These are phyloP conservation scores for Poecilia latipinna DNA, from an alignment of 2,113 vertebrate species.

Conservation along the genomic window DNA sequence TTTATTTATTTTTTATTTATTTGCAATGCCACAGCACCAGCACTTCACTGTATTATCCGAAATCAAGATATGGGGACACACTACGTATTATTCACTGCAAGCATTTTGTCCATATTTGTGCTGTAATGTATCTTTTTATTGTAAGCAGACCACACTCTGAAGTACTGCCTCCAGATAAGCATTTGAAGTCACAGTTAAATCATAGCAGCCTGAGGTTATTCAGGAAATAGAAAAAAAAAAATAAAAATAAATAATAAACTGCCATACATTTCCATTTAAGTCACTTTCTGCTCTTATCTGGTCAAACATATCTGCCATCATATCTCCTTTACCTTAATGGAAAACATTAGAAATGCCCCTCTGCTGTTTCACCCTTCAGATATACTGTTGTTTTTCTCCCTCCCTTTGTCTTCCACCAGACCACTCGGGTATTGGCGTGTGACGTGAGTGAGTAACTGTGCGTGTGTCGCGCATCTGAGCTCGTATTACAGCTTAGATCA, in stretches of 20 bases:
- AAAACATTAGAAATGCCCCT: constrained; percentile 68
- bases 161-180: constrained; percentile 23
- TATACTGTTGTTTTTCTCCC: constrained; percentile 47
- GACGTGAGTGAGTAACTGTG: constrained; percentile 37
- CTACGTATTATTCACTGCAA: background rate
- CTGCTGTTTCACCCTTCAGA: constrained; percentile 63
- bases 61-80: background rate
- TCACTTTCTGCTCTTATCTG: constrained; percentile 65
- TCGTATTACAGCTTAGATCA: constrained; percentile 65
- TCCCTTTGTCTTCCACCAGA: constrained; percentile 40
- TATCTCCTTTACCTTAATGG: constrained; percentile 70
- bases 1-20: background rate
- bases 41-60: constrained; percentile 5
- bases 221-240: constrained; percentile 17
- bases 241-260: constrained; percentile 17
- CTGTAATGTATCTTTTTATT: constrained; percentile 18
- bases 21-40: constrained; percentile 14
- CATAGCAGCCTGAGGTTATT: constrained; percentile 47
- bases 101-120: background rate
- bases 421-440: constrained; percentile 45
- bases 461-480: constrained; percentile 39
- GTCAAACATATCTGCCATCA: constrained; percentile 58
- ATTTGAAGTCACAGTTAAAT: constrained; percentile 51
- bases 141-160: constrained; percentile 11
- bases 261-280: constrained; percentile 59